phyloP scores from a whole-genome alignment of 2,797 vertebrate genomes.

The Crocodylus rhombifer region DNA sequence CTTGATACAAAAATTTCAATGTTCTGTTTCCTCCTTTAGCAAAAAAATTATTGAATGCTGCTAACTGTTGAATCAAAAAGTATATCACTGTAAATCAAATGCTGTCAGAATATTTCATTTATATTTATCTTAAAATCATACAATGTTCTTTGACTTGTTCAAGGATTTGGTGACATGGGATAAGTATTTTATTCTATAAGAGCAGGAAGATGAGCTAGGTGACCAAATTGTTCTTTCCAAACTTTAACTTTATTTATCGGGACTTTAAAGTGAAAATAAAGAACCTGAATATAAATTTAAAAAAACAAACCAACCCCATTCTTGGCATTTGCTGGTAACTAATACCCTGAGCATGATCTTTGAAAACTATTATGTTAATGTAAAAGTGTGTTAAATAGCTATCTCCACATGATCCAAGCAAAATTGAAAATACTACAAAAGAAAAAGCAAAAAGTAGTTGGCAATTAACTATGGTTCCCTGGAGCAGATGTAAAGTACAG shows the following conservation, averaged over 20 bases:
- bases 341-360: not conserved
- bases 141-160: not conserved
- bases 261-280: not conserved
- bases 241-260: not conserved
- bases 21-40: slow-evolving; percentile 81
- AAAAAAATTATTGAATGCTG: slow-evolving; percentile 83
- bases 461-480: too few relatives aligned
- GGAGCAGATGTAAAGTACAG: too few relatives aligned
- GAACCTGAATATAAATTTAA: not conserved
- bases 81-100: slow-evolving; percentile 23
- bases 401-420: not conserved
- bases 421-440: not conserved
- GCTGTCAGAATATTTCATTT: not conserved
- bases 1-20: slow-evolving; percentile 86
- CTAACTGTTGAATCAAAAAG: slow-evolving; percentile 80
- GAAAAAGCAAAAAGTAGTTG: not conserved
- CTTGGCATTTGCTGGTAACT: not conserved
- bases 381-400: not conserved
- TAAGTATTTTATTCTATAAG: not conserved
- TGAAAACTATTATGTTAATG: not conserved
- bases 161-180: not conserved
- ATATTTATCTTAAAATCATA: not conserved
- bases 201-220: not conserved
- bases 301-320: not conserved
- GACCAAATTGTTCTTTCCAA: not conserved